phyloP scores from a whole-genome alignment of 2,888 invertebrate species.

The Eupithecia vulgata region DNA sequence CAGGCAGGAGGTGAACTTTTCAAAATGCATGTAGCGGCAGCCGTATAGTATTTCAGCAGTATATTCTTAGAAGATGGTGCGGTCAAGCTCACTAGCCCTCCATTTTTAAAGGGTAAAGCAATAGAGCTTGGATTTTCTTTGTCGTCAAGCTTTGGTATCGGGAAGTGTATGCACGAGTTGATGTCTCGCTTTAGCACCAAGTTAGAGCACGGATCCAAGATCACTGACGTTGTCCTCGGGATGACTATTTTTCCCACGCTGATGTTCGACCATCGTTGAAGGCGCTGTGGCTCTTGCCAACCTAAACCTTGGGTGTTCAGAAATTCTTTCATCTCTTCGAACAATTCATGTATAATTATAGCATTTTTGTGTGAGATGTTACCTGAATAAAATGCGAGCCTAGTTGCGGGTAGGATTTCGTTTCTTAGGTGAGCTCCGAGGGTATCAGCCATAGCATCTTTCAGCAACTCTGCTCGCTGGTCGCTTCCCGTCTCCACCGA shows the following conservation, averaged over 20 bases:
- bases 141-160: constrained; percentile 68
- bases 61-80: constrained; percentile 66
- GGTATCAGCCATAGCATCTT: constrained; percentile 67
- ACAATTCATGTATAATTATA: constrained; percentile 64
- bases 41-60: constrained; percentile 72
- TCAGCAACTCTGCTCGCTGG: constrained; percentile 52
- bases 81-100: constrained; percentile 64
- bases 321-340: constrained; percentile 57
- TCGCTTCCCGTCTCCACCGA: constrained; percentile 51
- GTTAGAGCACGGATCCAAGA: constrained; percentile 64
- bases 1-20: constrained; percentile 66
- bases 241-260: constrained; percentile 71
- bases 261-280: constrained; percentile 66
- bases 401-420: constrained; percentile 68
- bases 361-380: constrained; percentile 68
- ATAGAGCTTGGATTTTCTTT: constrained; percentile 61
- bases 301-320: constrained; percentile 74
- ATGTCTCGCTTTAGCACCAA: constrained; percentile 66
- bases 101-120: constrained; percentile 67
- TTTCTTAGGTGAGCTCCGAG: constrained; percentile 71
- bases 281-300: constrained; percentile 62
- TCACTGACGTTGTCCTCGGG: constrained; percentile 53
- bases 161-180: constrained; percentile 70
- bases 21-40: constrained; percentile 71
- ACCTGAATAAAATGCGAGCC: constrained; percentile 77